phyloP scores from a whole-genome alignment of 2,797 vertebrate species.

The Fratercula arctica region DNA sequence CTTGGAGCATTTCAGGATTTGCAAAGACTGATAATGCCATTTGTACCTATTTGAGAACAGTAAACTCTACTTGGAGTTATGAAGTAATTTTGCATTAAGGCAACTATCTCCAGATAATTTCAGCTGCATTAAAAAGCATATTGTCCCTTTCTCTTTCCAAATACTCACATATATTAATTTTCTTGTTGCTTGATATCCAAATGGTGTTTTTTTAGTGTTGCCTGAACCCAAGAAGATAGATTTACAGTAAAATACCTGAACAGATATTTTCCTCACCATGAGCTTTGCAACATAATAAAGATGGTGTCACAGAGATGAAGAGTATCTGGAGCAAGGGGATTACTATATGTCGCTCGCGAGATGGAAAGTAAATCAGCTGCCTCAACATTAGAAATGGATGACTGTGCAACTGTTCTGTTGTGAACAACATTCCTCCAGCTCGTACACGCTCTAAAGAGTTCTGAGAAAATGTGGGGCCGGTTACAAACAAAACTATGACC shows the following conservation, averaged over 20 bases:
- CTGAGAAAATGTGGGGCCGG: background rate
- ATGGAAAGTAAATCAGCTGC: background rate
- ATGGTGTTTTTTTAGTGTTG: background rate
- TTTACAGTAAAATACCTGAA: background rate
- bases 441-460: background rate
- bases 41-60: background rate
- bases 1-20: background rate
- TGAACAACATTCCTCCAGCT: background rate
- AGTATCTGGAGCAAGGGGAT: background rate
- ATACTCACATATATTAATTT: background rate
- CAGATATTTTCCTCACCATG: background rate
- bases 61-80: background rate
- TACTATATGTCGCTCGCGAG: background rate
- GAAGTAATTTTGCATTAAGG: background rate
- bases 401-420: background rate
- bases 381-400: background rate
- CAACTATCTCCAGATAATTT: background rate
- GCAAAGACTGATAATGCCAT: background rate
- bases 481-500: background rate
- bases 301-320: background rate
- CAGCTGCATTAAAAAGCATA: background rate
- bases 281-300: conserved; percentile 7
- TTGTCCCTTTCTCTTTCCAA: background rate
- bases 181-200: background rate
- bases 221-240: background rate